phyloP scores from a whole-genome alignment of 2,113 vertebrate genomes.

The Leucoraja erinaceus region DNA sequence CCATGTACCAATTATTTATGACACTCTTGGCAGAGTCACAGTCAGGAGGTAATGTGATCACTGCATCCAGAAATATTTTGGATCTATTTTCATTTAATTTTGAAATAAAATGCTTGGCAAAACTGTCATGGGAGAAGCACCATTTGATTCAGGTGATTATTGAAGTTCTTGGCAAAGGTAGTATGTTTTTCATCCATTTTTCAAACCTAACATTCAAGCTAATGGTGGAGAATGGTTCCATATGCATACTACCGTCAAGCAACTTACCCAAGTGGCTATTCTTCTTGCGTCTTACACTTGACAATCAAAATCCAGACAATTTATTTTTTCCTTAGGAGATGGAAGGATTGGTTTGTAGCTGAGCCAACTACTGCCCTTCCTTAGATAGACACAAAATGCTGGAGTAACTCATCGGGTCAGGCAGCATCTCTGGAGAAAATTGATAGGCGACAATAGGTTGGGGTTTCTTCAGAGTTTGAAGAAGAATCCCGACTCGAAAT shows the following conservation, averaged over 20 bases:
- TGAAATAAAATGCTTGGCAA: neutral
- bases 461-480: no score
- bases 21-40: conserved; percentile 29
- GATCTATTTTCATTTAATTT: neutral
- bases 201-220: neutral
- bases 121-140: neutral
- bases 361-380: neutral
- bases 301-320: neutral
- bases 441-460: no score
- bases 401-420: no score
- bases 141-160: neutral
- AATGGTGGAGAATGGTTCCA: neutral
- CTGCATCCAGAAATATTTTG: conserved; percentile 27
- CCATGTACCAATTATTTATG: conserved; percentile 37
- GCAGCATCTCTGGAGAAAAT: no score
- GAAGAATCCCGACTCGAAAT: no score
- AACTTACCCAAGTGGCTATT: neutral
- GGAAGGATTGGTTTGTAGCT: neutral
- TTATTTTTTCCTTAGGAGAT: neutral
- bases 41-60: conserved; percentile 28
- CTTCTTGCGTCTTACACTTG: neutral
- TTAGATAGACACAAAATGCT: neutral
- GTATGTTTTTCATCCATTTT: neutral
- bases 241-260: neutral
- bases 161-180: neutral